Conservation (phyloP, 1,140 invertebrate species). For the Idris sp. region DNA sequence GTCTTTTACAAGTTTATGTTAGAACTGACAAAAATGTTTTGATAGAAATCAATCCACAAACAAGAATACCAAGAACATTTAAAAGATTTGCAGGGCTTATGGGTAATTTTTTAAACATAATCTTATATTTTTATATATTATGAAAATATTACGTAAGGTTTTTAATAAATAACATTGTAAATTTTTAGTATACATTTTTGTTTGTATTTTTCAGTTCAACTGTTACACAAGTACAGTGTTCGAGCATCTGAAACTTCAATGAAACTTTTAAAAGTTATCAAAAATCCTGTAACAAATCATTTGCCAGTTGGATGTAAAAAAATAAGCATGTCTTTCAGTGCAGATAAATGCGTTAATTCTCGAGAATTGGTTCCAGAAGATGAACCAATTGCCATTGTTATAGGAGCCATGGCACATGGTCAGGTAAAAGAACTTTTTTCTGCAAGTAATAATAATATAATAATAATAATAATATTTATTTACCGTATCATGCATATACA, state of each 20-base stretch:
- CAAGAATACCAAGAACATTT: conserved; percentile 98
- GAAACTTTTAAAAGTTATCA: conserved; percentile 97
- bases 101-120: conserved; percentile 83
- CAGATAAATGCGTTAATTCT: conserved; percentile 87
- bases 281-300: conserved; percentile 97
- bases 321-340: conserved; percentile 93
- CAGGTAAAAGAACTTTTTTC: conserved; percentile 79
- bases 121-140: too few relatives aligned
- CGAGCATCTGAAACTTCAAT: conserved; percentile 92
- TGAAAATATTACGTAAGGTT: too few relatives aligned
- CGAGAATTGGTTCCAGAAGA: conserved; percentile 88
- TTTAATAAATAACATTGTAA: too few relatives aligned
- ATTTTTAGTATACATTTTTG: not conserved
- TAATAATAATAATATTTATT: not conserved
- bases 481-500: too few relatives aligned
- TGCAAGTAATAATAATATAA: conserved; percentile 4
- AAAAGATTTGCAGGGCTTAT: conserved; percentile 99
- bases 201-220: conserved; percentile 88
- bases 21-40: conserved; percentile 98
- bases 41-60: conserved; percentile 99
- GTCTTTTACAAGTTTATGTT: conserved; percentile 92
- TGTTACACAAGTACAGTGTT: conserved; percentile 96
- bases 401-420: conserved; percentile 99
- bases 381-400: conserved; percentile 92
- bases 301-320: conserved; percentile 97